These are phyloP conservation scores for Pleuronectes platessa DNA, from an alignment of 2,113 vertebrate species.

Conservation along the genomic window DNA sequence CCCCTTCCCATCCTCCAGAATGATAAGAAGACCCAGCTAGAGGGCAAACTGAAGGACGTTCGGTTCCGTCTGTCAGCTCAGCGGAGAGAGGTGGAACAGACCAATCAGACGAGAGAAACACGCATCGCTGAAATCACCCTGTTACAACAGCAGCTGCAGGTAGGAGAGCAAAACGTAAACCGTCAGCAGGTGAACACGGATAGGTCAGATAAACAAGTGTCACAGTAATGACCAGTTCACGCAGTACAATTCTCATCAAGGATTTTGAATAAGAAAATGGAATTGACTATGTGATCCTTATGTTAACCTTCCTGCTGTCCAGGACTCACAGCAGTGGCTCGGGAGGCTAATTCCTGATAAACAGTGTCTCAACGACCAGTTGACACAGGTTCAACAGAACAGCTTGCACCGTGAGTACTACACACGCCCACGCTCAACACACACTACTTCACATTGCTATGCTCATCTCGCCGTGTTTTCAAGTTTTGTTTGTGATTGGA, in stretches of 20 bases:
- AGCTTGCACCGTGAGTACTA: slow-evolving; percentile 93
- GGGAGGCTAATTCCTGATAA: slow-evolving; percentile 96
- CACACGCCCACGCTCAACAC: background rate
- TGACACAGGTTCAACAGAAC: slow-evolving; percentile 98
- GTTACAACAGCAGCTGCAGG: slow-evolving; percentile 96
- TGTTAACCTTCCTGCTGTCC: background rate
- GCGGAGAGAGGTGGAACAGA: slow-evolving; percentile 95
- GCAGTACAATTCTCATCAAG: no score
- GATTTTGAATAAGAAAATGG: no score
- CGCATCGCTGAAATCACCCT: slow-evolving; percentile 97
- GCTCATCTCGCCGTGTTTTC: background rate
- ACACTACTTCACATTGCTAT: no score
- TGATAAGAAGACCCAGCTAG: slow-evolving; percentile 94
- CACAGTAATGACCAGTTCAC: background rate
- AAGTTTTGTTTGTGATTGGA: background rate
- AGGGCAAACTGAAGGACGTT: slow-evolving; percentile 97
- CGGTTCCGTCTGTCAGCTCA: slow-evolving; percentile 91
- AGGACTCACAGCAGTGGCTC: slow-evolving; percentile 98
- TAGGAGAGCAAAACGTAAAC: slow-evolving; percentile 32
- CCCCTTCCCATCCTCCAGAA: slow-evolving; percentile 80
- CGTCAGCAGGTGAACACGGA: background rate
- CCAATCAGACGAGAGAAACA: slow-evolving; percentile 93
- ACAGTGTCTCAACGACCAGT: slow-evolving; percentile 93
- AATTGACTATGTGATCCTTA: no score
- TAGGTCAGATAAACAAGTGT: no score